Base-by-base conservation (phyloP, 53 echinoderm and acorn worm genomes). In the Crossaster papposus region DNA sequence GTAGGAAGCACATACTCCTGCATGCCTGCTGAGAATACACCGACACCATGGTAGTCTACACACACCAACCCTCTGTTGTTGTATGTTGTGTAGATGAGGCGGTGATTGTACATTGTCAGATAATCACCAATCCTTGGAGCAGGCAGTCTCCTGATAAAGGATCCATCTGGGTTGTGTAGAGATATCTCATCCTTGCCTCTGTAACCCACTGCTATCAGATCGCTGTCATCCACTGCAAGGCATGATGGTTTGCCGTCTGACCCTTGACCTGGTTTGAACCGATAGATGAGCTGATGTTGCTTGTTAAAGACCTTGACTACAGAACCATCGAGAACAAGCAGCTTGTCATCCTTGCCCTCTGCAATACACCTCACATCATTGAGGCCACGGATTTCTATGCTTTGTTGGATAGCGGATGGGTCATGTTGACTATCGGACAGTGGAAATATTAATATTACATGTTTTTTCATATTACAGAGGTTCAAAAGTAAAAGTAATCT, bases 171-270 rank as follows among this genome's bases (percentile, higher is more conserved):
- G 28, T 54, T 58, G 80, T 80, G 54, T 2, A 54, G 55, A 6
- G 55, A 55, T 8, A 80, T 29, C 23, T 14, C 76, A 33, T 22
- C 36, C 2, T 36, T 14, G 2, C 34, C 36, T 23, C 1, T 18
- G 76, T 76, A 76, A 34, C 80, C 80, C 55, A 80, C 55, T 54
- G 80, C 80, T 54, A 80, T 58, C 7, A 30, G 54, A 18, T 80
- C 30, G 17, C 14, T 50, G 31, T 31, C 30, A 17, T 55, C 80
- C 18, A 54, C 34, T 28, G 80, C 80, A 22, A 80, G 29, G 54
- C 80, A 80, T 58, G 62, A 28, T 55, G 80, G 80, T 33, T 0
- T 12, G 80, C 30, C 31, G 14, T 0, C 20, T 30, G 55, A 38
- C 54, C 30, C 30, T 33, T 20, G 3, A 58, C 58, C 54, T 33